Percentiles rank a stretch among this genome's conserved stretches.
Evolutionary conservation across 2,888 invertebrate genomes (phyloP).

Genomic region (Epinotia brunnichana): DNA sequence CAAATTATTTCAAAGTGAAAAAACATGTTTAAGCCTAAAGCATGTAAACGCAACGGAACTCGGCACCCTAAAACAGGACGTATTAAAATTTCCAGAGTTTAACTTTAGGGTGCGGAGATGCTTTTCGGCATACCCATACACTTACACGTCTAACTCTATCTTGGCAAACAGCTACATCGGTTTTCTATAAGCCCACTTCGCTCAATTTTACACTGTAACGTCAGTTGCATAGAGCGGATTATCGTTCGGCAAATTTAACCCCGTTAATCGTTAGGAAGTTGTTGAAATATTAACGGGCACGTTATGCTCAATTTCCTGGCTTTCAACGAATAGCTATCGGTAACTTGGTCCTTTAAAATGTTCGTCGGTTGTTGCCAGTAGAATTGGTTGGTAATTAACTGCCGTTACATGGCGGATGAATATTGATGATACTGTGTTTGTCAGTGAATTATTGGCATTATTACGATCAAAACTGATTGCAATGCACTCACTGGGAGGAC

Average conservation of each 20-base stretch:
- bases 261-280: constrained; percentile 75
- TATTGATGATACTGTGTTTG: constrained; percentile 41
- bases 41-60: constrained; percentile 56
- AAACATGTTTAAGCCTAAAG: constrained; percentile 42
- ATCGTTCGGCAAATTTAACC: constrained; percentile 48
- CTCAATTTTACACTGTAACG: constrained; percentile 52
- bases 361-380: constrained; percentile 43
- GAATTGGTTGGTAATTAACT: constrained; percentile 43
- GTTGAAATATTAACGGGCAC: constrained; percentile 79
- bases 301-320: constrained; percentile 82
- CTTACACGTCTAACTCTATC: constrained; percentile 52
- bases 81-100: constrained; percentile 76
- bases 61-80: constrained; percentile 61
- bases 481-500: constrained; percentile 27
- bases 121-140: constrained; percentile 66
- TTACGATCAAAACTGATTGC: constrained; percentile 41
- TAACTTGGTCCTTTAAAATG: constrained; percentile 67
- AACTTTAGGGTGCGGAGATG: constrained; percentile 72
- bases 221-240: constrained; percentile 47
- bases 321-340: constrained; percentile 76
- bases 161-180: constrained; percentile 56
- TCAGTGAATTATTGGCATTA: constrained; percentile 41
- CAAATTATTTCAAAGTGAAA: constrained; percentile 38
- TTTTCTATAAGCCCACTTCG: constrained; percentile 52
- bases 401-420: constrained; percentile 33